Base-by-base conservation (phyloP, 2,797 vertebrate genomes). In the Darevskia mixta region DNA sequence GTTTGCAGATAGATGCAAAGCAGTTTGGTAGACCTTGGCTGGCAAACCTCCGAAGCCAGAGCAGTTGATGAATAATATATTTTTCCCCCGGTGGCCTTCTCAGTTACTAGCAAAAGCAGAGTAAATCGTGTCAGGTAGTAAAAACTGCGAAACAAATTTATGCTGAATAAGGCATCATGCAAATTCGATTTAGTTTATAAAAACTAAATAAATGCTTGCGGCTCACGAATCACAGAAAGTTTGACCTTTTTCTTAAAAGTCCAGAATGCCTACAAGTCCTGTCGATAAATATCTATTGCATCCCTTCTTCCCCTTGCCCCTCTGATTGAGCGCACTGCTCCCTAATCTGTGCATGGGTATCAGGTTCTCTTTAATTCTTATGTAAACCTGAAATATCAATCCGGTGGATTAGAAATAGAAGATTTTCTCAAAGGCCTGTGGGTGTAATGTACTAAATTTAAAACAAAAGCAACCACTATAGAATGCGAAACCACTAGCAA, bases 391-490 rank as follows among this genome's bases (percentile, higher is more conserved):
- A 93, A 95, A 92, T 87, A 92, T 90, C 92, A 86, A 88, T 82
- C 93, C 67, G 84, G 78, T 87, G 92, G 88, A 93, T 94, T 94
- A 95, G 93, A 93, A 96, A 92, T 83, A 94, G 86, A 95, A 92
- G 83, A 66, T 83, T 93, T 93, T 85, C n/a, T 83, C 49, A 89
- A 90, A 94, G 73, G 43, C 89, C 79, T 83, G 41, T 72, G 86
- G 91, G 87, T 96, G 73, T 92, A 93, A 94, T 86, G 94, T 94
- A 2, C 91, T 94, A 94, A 95, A 93, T 93, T 90, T 95, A 80
- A 85, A 85, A 88, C 83, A 85, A 88, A 85, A 88, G 87, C 77
- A 13, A 45, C 58, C 81, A 96, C 94, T 86, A 89, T 83, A 79
- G 83, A 94, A 83, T 76, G 38, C 87, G 86, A 94, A 95, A 86